A percentile compares a stretch with the other conserved stretches of the same genome.
phyloP scores from a whole-genome alignment of 2,113 vertebrate genomes.

The Pandion haliaetus region DNA sequence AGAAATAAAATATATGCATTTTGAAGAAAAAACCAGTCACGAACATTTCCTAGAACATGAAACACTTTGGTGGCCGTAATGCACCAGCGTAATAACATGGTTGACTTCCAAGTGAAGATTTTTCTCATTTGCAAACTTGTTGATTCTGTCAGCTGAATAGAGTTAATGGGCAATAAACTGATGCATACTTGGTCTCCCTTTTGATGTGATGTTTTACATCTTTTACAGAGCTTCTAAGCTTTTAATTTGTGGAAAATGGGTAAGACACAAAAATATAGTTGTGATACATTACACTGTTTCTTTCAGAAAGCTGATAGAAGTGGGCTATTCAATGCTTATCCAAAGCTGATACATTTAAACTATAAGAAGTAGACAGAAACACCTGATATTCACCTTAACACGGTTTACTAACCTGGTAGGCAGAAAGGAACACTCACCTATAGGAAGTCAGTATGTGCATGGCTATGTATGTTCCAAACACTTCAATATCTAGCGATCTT shows the following conservation, averaged over 20 bases:
- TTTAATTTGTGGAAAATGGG: background rate
- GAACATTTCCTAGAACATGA: background rate
- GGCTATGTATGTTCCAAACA: accelerated
- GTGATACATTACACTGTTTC: background rate
- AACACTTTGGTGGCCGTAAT: background rate
- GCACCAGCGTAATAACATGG: background rate
- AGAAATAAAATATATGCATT: background rate
- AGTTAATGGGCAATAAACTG: background rate
- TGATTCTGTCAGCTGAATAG: background rate
- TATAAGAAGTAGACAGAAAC: background rate
- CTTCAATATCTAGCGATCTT: background rate
- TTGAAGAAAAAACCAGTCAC: background rate
- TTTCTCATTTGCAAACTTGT: background rate
- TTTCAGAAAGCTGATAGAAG: background rate
- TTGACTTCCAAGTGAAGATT: background rate
- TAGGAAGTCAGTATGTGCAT: background rate
- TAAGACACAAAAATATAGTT: background rate
- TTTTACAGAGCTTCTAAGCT: background rate
- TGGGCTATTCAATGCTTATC: background rate
- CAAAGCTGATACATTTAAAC: background rate
- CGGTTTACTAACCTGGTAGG: background rate
- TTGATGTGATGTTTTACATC: background rate
- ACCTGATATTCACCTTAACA: background rate
- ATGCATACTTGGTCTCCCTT: background rate
- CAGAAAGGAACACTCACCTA: background rate